These are phyloP conservation scores for Leiothrix lutea DNA, from an alignment of 2,113 vertebrate genomes.

Conservation along the genomic window DNA sequence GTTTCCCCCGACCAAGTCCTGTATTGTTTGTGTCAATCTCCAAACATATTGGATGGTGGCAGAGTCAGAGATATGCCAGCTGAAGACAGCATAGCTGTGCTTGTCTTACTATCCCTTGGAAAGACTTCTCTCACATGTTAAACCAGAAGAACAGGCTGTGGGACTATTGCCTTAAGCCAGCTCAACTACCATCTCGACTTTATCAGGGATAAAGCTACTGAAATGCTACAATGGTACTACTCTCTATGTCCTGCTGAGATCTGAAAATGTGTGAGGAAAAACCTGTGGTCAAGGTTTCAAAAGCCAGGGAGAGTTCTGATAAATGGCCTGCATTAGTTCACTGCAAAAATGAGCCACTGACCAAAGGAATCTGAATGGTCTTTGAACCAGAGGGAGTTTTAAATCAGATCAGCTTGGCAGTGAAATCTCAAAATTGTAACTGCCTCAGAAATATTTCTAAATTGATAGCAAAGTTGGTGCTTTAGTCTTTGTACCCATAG, in stretches of 20 bases:
- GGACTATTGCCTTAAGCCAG: not conserved
- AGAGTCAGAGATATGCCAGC: not conserved
- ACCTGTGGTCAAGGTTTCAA: not conserved
- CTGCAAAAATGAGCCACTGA: not conserved
- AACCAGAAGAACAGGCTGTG: not conserved
- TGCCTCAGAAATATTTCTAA: not conserved
- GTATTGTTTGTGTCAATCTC: not conserved
- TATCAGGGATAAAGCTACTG: not conserved
- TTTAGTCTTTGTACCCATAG: not conserved
- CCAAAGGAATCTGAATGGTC: not conserved
- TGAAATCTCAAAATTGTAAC: not conserved
- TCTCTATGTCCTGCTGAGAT: not conserved
- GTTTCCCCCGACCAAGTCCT: not conserved
- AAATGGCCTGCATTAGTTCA: not conserved
- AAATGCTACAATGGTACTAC: not conserved
- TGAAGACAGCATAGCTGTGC: not conserved
- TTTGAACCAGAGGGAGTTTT: not conserved
- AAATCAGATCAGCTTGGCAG: not conserved
- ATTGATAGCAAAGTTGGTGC: not conserved
- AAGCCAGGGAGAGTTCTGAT: not conserved
- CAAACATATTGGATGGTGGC: rapidly evolving
- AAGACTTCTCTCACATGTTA: not conserved
- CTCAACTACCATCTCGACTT: not conserved
- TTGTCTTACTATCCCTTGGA: not conserved
- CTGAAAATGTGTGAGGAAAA: not conserved